phyloP scores from a whole-genome alignment of 2,797 vertebrate species.

The Urosaurus nigricauda region DNA sequence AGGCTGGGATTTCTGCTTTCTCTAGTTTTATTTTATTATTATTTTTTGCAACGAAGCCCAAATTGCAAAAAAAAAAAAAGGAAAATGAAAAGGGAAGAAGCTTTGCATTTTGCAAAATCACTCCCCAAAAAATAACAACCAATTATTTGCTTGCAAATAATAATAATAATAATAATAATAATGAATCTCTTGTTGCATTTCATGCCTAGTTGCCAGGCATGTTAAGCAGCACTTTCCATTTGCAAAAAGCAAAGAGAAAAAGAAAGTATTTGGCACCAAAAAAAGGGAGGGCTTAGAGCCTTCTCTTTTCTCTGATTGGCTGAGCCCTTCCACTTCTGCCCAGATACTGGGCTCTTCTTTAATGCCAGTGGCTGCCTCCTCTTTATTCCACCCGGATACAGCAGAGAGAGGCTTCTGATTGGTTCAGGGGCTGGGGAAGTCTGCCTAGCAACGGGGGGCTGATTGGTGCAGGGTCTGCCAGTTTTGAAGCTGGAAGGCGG shows the following conservation, averaged over 20 bases:
- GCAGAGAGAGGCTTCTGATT: accelerated
- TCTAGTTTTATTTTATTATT: no score
- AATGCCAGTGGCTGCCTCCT: conserved; percentile 44
- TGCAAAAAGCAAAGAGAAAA: conserved; percentile 36
- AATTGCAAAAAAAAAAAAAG: no score
- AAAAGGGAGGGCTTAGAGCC: no score
- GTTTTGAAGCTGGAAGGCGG: conserved; percentile 7
- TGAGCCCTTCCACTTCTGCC: background rate
- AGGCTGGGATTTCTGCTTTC: background rate
- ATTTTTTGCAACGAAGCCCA: no score
- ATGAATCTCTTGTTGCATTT: background rate
- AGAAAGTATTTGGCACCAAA: background rate
- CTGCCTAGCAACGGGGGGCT: conserved; percentile 60
- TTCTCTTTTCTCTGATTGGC: conserved; percentile 51
- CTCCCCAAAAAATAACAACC: no score
- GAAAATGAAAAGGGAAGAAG: no score
- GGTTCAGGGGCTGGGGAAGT: background rate
- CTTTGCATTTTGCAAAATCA: no score
- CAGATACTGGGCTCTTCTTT: conserved; percentile 39
- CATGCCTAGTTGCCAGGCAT: background rate
- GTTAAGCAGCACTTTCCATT: background rate
- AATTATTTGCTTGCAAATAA: background rate
- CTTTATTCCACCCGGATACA: conserved; percentile 59
- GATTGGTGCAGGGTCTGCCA: conserved; percentile 39
- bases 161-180: background rate